Evolutionary conservation across 1,140 invertebrate species (phyloP).

Genomic region (Rhyzopertha dominica): DNA sequence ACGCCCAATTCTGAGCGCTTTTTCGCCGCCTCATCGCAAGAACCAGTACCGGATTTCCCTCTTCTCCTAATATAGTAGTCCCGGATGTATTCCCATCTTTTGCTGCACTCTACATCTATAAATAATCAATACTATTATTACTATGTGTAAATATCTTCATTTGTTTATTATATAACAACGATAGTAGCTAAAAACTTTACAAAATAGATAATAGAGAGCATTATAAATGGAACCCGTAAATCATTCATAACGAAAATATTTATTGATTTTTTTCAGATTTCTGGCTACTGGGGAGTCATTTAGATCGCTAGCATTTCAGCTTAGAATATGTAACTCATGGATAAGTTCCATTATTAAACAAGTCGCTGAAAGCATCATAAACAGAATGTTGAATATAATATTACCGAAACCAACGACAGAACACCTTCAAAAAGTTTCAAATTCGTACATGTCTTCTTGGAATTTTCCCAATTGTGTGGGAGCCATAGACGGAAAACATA

Average conservation of each 20-base stretch:
- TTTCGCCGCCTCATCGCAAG: conserved; percentile 13
- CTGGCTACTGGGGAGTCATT: conserved; percentile 15
- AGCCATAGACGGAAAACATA: conserved; percentile 6
- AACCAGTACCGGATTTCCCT: conserved; percentile 18
- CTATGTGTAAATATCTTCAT: not conserved
- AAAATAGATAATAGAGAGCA: too few relatives aligned
- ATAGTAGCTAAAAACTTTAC: not conserved
- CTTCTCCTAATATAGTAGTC: conserved; percentile 19
- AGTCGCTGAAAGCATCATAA: conserved; percentile 10
- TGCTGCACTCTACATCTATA: conserved; percentile 19
- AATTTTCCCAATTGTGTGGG: conserved; percentile 9
- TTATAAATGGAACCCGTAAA: too few relatives aligned
- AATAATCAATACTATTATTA: not conserved
- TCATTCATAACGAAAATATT: not conserved
- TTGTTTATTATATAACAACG: not conserved
- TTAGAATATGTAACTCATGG: too few relatives aligned
- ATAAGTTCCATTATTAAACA: conserved; percentile 12
- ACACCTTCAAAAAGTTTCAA: too few relatives aligned
- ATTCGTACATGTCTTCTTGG: too few relatives aligned
- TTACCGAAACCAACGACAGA: too few relatives aligned
- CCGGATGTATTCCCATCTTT: conserved; percentile 18
- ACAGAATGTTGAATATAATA: conserved; percentile 16
- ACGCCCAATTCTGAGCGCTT: conserved; percentile 17
- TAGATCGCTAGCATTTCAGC: conserved; percentile 18
- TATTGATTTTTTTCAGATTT: conserved; percentile 14